Evolutionary conservation across 2,113 vertebrate species (phyloP).

Genomic region (Coptodon rendalli): DNA sequence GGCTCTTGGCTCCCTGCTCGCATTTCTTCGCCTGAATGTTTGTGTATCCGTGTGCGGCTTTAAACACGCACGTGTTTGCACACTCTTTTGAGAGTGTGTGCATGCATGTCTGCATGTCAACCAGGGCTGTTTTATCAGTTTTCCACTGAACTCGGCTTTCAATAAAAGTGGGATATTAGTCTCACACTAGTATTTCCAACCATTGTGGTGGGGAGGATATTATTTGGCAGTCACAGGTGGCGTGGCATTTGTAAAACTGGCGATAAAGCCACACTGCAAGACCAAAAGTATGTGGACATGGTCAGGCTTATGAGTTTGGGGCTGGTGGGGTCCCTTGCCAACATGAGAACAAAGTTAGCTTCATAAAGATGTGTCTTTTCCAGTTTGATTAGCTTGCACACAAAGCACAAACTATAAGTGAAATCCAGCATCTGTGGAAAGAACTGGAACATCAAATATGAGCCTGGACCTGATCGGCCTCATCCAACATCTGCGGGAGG

Average conservation of each 20-base stretch:
- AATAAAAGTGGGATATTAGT: constrained; percentile 30
- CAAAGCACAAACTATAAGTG: neutral
- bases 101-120: neutral
- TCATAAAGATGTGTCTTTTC: neutral
- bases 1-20: constrained; percentile 3
- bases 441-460: neutral
- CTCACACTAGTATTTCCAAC: neutral
- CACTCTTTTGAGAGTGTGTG: neutral
- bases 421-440: neutral
- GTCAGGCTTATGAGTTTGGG: neutral
- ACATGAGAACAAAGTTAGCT: neutral
- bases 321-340: neutral
- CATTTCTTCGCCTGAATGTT: constrained; percentile 13
- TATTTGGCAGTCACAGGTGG: neutral
- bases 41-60: neutral
- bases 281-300: neutral
- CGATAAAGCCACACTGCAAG: neutral
- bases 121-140: constrained; percentile 15
- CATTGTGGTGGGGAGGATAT: neutral
- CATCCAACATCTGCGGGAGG: neutral
- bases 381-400: neutral
- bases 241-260: neutral
- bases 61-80: constrained; percentile 21
- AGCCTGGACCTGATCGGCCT: neutral
- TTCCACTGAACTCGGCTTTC: neutral